Evolutionary conservation across 2,888 invertebrate genomes (phyloP).

Genomic region (Ptilodon capucinus): DNA sequence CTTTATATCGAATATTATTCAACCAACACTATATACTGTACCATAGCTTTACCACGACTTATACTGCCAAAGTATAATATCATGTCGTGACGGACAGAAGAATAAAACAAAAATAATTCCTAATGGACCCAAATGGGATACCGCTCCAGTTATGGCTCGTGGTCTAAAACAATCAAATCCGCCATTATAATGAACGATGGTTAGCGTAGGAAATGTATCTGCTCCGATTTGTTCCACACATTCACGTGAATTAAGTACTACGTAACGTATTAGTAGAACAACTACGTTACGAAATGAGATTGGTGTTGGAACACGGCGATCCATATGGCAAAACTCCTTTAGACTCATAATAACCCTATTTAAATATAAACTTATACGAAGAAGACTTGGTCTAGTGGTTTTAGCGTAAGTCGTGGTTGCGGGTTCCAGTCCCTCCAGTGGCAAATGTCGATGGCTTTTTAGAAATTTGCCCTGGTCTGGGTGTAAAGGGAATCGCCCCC

Average conservation of each 20-base stretch:
- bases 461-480: too few relatives aligned
- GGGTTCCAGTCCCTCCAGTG: too few relatives aligned
- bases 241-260: constrained; percentile 15
- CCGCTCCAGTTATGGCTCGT: constrained; percentile 7
- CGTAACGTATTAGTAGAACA: constrained; percentile 13
- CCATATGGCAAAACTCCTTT: neutral
- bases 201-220: constrained; percentile 6
- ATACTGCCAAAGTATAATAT: too few relatives aligned
- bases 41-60: too few relatives aligned
- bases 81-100: too few relatives aligned
- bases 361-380: neutral
- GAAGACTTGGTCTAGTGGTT: too few relatives aligned
- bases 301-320: constrained; percentile 7
- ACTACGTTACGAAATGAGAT: constrained; percentile 8
- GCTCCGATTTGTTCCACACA: neutral
- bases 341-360: neutral
- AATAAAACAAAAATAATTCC: too few relatives aligned
- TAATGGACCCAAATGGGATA: neutral
- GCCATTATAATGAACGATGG: constrained; percentile 17
- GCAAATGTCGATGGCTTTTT: too few relatives aligned
- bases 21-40: too few relatives aligned
- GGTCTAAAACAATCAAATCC: constrained; percentile 20
- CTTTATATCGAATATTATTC: too few relatives aligned
- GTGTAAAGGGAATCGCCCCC: too few relatives aligned
- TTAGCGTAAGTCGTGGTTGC: too few relatives aligned